Percentiles rank a stretch among this genome's conserved stretches.
Evolutionary conservation across 2,113 vertebrate genomes (phyloP).

Genomic region (Aspidoscelis tigris): DNA sequence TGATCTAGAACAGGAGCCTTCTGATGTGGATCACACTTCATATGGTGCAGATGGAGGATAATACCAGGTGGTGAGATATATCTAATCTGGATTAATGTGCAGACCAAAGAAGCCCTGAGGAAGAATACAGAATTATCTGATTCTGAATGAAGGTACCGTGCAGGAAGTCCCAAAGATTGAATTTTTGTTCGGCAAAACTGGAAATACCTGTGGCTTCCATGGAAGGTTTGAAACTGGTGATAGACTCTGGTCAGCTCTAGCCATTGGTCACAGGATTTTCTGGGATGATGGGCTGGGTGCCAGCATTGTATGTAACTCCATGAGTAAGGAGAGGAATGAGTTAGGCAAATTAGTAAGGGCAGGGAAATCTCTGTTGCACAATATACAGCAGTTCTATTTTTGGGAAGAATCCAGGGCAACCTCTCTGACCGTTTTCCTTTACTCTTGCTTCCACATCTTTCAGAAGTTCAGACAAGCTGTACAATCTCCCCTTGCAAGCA

Average conservation of each 20-base stretch:
- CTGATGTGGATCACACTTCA: too few species aligned
- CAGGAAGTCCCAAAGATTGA: too few species aligned
- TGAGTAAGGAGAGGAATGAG: constrained; percentile 9
- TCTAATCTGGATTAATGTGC: not conserved
- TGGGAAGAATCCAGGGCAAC: not conserved
- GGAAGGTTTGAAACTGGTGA: too few species aligned
- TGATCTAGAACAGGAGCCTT: too few species aligned
- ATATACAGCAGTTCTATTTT: not conserved
- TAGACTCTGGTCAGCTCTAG: not conserved
- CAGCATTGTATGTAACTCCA: not conserved
- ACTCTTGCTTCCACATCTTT: not conserved
- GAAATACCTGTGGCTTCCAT: not conserved
- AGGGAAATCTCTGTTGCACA: not conserved
- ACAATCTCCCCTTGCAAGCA: too few species aligned
- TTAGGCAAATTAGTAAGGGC: not conserved
- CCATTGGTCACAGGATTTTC: not conserved
- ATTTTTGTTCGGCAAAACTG: not conserved
- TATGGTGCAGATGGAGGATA: too few species aligned
- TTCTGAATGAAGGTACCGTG: too few species aligned
- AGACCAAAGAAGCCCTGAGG: not conserved
- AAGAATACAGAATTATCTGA: too few species aligned
- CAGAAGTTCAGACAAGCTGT: too few species aligned
- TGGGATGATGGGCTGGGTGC: too few species aligned
- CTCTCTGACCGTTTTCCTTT: not conserved
- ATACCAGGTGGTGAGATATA: too few species aligned